phyloP scores from a whole-genome alignment of 2,888 invertebrate species.

The Drosophila lutescens region DNA sequence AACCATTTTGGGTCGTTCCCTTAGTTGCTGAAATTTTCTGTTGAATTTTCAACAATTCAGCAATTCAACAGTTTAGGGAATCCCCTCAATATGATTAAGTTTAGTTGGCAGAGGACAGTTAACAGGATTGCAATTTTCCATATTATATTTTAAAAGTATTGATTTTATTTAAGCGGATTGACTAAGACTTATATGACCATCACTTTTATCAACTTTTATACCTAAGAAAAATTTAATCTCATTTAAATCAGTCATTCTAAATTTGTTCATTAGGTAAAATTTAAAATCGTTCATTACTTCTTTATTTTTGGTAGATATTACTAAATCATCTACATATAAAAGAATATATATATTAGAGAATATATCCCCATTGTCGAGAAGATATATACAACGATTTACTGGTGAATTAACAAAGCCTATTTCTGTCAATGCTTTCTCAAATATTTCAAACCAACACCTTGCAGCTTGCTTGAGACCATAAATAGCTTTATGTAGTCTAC shows the following conservation, averaged over 20 bases:
- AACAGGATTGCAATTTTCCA: neutral
- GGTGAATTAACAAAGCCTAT: conserved; percentile 8
- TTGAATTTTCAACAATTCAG: too few species aligned
- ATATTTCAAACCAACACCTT: conserved; percentile 35
- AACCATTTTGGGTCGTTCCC: too few species aligned
- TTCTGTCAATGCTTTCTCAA: conserved; percentile 43
- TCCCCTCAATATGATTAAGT: too few species aligned
- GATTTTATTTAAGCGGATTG: conserved; percentile 15
- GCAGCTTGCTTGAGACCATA: conserved; percentile 57
- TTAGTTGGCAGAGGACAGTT: neutral
- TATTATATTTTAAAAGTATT: conserved; percentile 1
- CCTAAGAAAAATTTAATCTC: conserved; percentile 21
- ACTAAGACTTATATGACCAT: conserved; percentile 22
- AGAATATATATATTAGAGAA: too few species aligned
- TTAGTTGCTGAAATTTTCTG: too few species aligned
- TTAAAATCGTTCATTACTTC: neutral
- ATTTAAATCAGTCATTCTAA: conserved; percentile 35
- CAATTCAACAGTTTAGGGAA: too few species aligned
- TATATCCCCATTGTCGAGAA: too few species aligned
- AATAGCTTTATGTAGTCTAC: conserved; percentile 49
- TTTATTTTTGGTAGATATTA: conserved; percentile 4
- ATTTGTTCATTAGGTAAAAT: conserved; percentile 10
- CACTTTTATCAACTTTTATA: conserved; percentile 25
- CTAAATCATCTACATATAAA: too few species aligned
- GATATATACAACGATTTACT: too few species aligned